Evolutionary conservation across 2,888 invertebrate genomes (phyloP), one percentile per base, ranked within the genome.

Genomic region (Melikaiella ostensackeni): DNA sequence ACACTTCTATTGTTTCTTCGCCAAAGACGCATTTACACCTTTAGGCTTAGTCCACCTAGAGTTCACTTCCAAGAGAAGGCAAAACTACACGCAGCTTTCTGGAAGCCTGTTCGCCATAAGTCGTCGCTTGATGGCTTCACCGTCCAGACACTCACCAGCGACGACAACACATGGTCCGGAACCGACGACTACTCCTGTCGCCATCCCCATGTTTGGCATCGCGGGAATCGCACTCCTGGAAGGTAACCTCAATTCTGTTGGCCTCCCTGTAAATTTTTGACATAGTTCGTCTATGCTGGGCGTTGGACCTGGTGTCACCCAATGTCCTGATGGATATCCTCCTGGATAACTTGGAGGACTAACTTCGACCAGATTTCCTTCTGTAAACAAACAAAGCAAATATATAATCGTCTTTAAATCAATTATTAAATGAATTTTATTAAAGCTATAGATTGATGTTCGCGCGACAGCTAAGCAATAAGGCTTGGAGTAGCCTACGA

Each of bases 81-180:
- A 13, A 24, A 57, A 57, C 95, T 96, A 97, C 88, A 97, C 97
- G 92, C 97, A 97, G 91, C 96, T 97, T 92, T 97, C 97, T 63
- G 97, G 97, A 90, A 97, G 95, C 90, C 97, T 95, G 91, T 96
- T 96, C 88, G 97, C 96, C 93, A 97, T 96, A 81, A 97, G 94
- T 89, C 96, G 95, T 92, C 97, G 96, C 92, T 97, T 97, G 92
- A 97, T 97, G 88, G 96, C 96, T 91, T 96, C 95, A 77, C 97
- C 97, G 92, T 96, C 96, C 88, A 96, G 94, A 87, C 91, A 90
- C 86, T 93, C 93, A 81, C 93, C 90, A 11, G 90, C 91, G 35
- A 91, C 89, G 76, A 90, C 86, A 75, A 91, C 91, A 42, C 90
- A 90, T 35, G 88, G 89, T 61, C 88, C 89, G 62, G 86, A 84